Conservation (phyloP, 2,888 invertebrate species). For the Alitta virens region DNA sequence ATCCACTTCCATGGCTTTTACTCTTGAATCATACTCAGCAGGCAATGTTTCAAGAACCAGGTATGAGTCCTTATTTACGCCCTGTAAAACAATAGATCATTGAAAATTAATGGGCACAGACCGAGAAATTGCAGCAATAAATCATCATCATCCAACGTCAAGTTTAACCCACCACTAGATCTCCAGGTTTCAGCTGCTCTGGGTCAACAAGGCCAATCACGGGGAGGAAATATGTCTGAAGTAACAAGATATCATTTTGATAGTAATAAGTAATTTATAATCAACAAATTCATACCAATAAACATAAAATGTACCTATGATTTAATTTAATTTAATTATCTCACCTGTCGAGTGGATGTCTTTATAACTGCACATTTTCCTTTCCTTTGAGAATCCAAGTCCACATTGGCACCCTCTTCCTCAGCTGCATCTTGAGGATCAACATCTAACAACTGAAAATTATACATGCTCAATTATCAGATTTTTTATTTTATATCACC, state of each 20-base stretch:
- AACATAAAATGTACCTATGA: neutral
- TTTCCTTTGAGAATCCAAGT: conserved; percentile 95
- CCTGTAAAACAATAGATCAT: conserved; percentile 41
- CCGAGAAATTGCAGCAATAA: too few relatives aligned
- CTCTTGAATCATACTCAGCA: conserved; percentile 94
- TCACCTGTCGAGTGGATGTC: conserved; percentile 84
- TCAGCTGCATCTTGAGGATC: conserved; percentile 97
- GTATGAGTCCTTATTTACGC: conserved; percentile 82
- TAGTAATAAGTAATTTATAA: neutral
- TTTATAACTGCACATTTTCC: conserved; percentile 99
- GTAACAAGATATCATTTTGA: neutral
- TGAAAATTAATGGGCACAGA: too few relatives aligned
- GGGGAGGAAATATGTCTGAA: conserved; percentile 95
- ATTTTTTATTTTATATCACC: too few relatives aligned
- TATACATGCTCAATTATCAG: too few relatives aligned
- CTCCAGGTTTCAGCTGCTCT: conserved; percentile 95
- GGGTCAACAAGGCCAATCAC: conserved; percentile 98
- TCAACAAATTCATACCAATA: neutral
- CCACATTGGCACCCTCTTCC: conserved; percentile 90
- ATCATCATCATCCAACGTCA: too few relatives aligned
- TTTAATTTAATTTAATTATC: neutral
- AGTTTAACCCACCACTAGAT: conserved; percentile 61
- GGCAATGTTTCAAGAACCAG: conserved; percentile 95
- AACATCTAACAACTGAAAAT: conserved; percentile 77
- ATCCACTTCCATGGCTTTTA: conserved; percentile 99